Evolutionary conservation across 2,797 vertebrate genomes (phyloP).

Genomic region (Poecilia gillii): DNA sequence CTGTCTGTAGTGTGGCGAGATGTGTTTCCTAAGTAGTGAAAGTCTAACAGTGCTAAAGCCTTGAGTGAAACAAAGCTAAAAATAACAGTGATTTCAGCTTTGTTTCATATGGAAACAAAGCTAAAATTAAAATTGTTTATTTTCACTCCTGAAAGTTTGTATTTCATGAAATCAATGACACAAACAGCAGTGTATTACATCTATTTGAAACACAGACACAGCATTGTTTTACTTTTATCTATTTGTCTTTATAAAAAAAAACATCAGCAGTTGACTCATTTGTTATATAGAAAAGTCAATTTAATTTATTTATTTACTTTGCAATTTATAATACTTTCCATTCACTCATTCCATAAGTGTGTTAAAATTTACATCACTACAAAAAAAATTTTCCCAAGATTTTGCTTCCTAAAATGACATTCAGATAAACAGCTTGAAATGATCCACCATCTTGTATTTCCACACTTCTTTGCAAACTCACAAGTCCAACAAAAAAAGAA

Average conservation of each 20-base stretch:
- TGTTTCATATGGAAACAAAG: no score
- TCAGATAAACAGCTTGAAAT: not conserved
- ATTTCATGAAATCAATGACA: not conserved
- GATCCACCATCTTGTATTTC: not conserved
- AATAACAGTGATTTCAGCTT: not conserved
- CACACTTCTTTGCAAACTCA: not conserved
- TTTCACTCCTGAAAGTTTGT: not conserved
- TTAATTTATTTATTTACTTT: not conserved
- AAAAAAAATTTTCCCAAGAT: not conserved
- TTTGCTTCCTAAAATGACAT: not conserved
- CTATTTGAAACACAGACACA: not conserved
- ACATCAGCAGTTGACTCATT: not conserved
- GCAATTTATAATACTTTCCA: not conserved
- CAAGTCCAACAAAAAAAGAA: not conserved
- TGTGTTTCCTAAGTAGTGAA: not conserved
- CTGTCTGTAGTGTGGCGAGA: not conserved
- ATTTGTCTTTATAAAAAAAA: not conserved
- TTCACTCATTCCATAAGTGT: not conserved
- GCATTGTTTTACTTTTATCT: not conserved
- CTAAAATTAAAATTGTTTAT: not conserved
- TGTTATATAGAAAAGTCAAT: not conserved
- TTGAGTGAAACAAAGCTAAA: not conserved
- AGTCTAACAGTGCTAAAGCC: not conserved
- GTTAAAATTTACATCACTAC: not conserved
- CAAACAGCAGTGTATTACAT: not conserved